Evolutionary conservation across 1,140 invertebrate genomes (phyloP).

Genomic region (Homarus americanus): DNA sequence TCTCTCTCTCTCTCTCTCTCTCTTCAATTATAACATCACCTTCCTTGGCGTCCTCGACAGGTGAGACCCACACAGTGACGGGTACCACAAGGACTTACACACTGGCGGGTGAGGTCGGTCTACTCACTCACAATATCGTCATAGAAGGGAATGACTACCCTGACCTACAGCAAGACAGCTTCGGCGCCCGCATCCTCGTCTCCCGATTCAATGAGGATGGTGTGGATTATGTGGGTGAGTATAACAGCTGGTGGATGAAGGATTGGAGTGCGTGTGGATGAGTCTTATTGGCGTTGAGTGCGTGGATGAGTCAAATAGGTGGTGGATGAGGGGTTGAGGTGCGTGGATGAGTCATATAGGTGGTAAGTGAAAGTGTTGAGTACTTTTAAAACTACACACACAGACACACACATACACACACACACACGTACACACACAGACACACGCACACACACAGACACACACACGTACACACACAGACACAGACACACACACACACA

Average conservation of each 20-base stretch:
- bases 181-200: conserved; percentile 67
- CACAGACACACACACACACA: neutral
- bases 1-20: neutral
- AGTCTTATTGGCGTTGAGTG: no score
- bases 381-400: no score
- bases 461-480: neutral
- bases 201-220: conserved; percentile 38
- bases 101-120: conserved; percentile 67
- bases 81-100: neutral
- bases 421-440: no score
- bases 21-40: no score
- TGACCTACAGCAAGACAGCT: conserved; percentile 41
- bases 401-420: no score
- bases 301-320: no score
- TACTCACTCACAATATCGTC: conserved; percentile 64
- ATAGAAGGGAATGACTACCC: conserved; percentile 64
- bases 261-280: neutral
- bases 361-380: no score
- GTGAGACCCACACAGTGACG: conserved; percentile 22
- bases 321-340: no score
- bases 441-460: no score
- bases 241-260: neutral
- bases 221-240: conserved; percentile 37
- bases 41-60: conserved; percentile 3
- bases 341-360: no score